A percentile compares a stretch with the other conserved stretches of the same genome.
Conservation (phyloP, 1,140 invertebrate genomes). For the Akabosia matsudoensis region DNA sequence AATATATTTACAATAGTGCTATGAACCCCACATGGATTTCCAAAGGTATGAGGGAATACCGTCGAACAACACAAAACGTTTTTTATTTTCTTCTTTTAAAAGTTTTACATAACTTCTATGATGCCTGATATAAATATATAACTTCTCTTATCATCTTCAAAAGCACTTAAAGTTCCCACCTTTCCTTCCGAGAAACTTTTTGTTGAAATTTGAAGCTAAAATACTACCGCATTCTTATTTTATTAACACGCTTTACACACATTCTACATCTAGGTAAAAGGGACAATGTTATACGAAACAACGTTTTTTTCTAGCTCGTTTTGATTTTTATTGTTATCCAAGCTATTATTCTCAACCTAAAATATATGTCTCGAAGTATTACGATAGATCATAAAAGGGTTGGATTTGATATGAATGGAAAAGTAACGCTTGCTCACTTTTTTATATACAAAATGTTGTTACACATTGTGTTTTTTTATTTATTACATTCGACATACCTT, state of each 20-base stretch:
- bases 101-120: not conserved
- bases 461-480: not conserved
- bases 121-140: not conserved
- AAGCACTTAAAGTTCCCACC: not conserved
- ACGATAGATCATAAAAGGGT: too few species aligned
- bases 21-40: not conserved
- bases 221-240: not conserved
- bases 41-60: not conserved
- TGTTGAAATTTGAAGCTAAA: not conserved
- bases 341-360: too few species aligned
- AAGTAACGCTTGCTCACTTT: too few species aligned
- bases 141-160: constrained; percentile 1
- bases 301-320: too few species aligned
- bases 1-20: too few species aligned
- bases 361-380: too few species aligned
- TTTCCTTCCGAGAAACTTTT: constrained; percentile 14
- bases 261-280: not conserved
- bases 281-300: too few species aligned
- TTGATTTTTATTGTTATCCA: too few species aligned
- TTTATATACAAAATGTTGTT: not conserved
- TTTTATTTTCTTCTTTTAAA: not conserved
- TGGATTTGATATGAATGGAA: too few species aligned
- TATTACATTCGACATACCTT: constrained; percentile 7
- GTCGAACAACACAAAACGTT: too few species aligned
- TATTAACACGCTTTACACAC: not conserved